Base-by-base conservation (phyloP, 2,113 vertebrate species). In the Hippocampus comes region DNA sequence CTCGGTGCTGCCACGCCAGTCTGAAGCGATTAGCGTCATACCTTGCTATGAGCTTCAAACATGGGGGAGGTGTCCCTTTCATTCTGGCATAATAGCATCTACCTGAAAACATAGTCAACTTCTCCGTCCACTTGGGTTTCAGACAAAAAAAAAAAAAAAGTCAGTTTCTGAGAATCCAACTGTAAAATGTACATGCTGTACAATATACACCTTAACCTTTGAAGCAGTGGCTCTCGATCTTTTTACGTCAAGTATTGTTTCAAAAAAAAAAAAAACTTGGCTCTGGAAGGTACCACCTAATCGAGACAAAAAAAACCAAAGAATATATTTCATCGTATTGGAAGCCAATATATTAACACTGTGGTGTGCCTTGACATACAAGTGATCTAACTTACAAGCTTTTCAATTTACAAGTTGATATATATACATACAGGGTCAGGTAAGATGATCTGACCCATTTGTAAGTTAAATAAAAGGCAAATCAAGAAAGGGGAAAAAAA, bases 1-100 rank as follows among this genome's bases (percentile, higher is more conserved):
- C 74, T 64, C 8, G 20, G 75, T 51, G 83, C 82, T 69, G 80
- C 65, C 64, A 74, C 77, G 67, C 72, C 21, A 55, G 86, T 90
- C 86, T 77, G 75, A 79, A 87, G 65, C 77, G 74, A 87, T 88
- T 82, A 88, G 78, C 76, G 76, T 90, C 89, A 88, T 79, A 81
- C 83, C 80, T 84, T 78, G 48, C 70, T 75, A 71, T 72, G 72
- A 78, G 75, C 73, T 77, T 73, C 55, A 76, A 79, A 78, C 76
- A 69, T 53, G 56, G 61, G 68, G 70, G 65, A 70, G 71, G 78
- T 70, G 63, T 74, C 38, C 23, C 70, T 71, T 68, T 60, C 55
- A 23, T 12, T 71, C 27, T 27, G 12, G 27, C 65, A 38, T 71
- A 68, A 66, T 79, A 9, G 41, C 55, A 59, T 75, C 49, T 66